A percentile compares a stretch with the other conserved stretches of the same genome.
Evolutionary conservation across 2,797 vertebrate species (phyloP).

Genomic region (Tenualosa ilisha): DNA sequence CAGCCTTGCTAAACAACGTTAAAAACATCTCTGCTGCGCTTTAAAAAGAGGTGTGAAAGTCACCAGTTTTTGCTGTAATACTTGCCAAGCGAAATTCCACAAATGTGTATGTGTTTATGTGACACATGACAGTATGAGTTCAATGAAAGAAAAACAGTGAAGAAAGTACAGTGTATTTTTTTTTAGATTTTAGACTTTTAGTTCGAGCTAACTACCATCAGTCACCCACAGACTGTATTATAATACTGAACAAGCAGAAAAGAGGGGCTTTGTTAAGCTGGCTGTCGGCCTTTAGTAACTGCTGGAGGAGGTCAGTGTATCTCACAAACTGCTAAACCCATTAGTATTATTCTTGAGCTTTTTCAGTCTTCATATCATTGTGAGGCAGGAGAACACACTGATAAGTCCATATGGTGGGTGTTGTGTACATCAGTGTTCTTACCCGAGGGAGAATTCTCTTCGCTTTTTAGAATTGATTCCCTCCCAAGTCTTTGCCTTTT

Average conservation of each 20-base stretch:
- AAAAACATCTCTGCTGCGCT: not conserved
- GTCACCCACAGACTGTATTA: not conserved
- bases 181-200: not conserved
- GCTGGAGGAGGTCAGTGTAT: not conserved
- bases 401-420: constrained; percentile 24
- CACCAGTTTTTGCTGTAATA: not conserved
- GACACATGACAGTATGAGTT: not conserved
- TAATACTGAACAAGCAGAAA: constrained; percentile 1
- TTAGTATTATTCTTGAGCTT: not conserved
- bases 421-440: constrained; percentile 37
- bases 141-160: not conserved
- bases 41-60: not conserved
- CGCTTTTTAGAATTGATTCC: constrained; percentile 13
- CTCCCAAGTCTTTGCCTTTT: not conserved
- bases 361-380: not conserved
- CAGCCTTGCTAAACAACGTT: not conserved
- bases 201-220: not conserved
- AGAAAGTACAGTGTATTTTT: not conserved
- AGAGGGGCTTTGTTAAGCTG: not conserved
- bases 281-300: not conserved
- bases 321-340: not conserved
- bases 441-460: not conserved
- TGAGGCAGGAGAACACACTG: not conserved
- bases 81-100: not conserved
- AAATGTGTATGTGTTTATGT: not conserved